Evolutionary conservation across 2,113 vertebrate genomes (phyloP).

Genomic region (Myxocyprinus asiaticus): DNA sequence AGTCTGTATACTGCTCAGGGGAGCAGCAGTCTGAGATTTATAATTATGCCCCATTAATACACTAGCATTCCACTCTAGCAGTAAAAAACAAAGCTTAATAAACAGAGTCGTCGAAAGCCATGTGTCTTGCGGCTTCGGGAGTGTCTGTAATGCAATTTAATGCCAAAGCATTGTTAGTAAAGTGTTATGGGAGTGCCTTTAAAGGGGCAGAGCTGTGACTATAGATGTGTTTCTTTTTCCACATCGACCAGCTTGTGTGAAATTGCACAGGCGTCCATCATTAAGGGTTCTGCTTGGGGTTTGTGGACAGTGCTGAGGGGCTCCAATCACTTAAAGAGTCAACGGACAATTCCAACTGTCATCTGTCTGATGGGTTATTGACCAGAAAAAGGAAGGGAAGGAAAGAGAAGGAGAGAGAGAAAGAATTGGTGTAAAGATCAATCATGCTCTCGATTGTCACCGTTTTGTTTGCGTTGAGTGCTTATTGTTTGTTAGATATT

Average conservation of each 20-base stretch:
- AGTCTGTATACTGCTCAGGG: constrained; percentile 91
- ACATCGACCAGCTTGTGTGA: constrained; percentile 54
- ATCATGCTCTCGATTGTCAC: constrained; percentile 29
- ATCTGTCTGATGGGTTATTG: constrained; percentile 61
- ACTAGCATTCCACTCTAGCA: constrained; percentile 89
- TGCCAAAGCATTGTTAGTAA: constrained; percentile 3
- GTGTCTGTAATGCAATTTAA: constrained; percentile 26
- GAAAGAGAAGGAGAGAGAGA: constrained; percentile 35
- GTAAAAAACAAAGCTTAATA: constrained; percentile 83
- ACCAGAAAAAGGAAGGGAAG: constrained; percentile 46
- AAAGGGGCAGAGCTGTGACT: constrained; percentile 30
- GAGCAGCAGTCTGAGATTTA: constrained; percentile 85
- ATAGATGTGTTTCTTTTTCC: constrained; percentile 37
- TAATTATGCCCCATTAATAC: constrained; percentile 98
- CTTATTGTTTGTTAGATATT: not conserved
- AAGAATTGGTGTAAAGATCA: constrained; percentile 43
- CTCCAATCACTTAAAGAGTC: constrained; percentile 65
- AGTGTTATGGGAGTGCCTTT: constrained; percentile 15
- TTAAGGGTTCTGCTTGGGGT: constrained; percentile 40
- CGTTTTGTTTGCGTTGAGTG: constrained; percentile 4
- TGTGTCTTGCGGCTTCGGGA: constrained; percentile 12
- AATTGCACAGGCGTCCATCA: constrained; percentile 56
- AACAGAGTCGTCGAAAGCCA: constrained; percentile 72
- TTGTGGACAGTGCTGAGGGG: constrained; percentile 56
- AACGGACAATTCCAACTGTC: constrained; percentile 58